These are phyloP conservation scores for Didymodactylos carnosus DNA, from an alignment of 2,888 invertebrate genomes.

Conservation along the genomic window DNA sequence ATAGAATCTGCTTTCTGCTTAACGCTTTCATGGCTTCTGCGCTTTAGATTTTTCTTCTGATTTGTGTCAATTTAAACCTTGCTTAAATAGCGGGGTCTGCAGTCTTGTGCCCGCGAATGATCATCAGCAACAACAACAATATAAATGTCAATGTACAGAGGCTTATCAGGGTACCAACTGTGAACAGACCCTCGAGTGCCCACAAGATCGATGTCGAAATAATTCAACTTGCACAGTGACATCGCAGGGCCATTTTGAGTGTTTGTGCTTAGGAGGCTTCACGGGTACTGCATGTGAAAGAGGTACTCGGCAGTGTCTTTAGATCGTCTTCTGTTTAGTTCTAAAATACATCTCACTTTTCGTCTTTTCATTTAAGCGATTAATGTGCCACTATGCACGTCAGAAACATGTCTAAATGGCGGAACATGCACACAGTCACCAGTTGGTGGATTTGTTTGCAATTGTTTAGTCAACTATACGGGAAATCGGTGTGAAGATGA, in stretches of 20 bases:
- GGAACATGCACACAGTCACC: slow-evolving; percentile 5
- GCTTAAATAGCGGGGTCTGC: too few species aligned
- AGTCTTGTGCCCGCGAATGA: too few species aligned
- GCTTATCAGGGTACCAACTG: neutral
- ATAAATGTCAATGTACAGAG: neutral
- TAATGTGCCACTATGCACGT: neutral
- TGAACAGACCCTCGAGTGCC: neutral
- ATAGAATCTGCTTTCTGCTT: too few species aligned
- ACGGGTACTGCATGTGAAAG: slow-evolving; percentile 50
- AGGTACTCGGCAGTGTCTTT: too few species aligned
- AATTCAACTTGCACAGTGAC: neutral
- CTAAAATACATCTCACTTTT: neutral
- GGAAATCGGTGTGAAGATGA: slow-evolving; percentile 2
- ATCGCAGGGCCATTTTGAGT: neutral
- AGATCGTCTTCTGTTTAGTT: too few species aligned
- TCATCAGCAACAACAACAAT: too few species aligned
- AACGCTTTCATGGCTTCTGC: too few species aligned
- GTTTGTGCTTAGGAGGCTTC: neutral
- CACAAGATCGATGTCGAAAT: neutral
- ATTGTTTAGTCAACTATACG: slow-evolving; percentile 3
- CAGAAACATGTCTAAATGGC: slow-evolving; percentile 16
- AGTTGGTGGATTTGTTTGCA: neutral
- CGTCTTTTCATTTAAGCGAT: too few species aligned
- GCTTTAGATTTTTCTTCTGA: too few species aligned
- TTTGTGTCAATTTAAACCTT: too few species aligned